These are phyloP conservation scores for Drosophila murphyi DNA, from an alignment of 1,140 invertebrate genomes.

Conservation along the genomic window DNA sequence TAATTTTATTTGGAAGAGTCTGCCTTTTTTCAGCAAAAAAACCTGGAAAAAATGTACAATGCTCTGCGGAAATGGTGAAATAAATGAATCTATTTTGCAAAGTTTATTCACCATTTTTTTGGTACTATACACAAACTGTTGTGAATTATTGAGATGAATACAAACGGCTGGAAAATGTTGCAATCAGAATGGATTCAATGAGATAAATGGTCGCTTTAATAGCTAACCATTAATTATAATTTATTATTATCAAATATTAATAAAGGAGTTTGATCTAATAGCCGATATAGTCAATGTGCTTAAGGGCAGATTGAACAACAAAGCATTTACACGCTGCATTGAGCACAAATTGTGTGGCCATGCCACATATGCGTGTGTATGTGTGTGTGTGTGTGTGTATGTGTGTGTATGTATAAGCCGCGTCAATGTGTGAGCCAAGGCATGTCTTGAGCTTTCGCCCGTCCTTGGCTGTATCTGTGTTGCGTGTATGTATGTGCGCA, in stretches of 20 bases:
- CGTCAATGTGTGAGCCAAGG: conserved; percentile 8
- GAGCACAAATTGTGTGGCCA: conserved; percentile 35
- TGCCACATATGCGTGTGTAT: background rate
- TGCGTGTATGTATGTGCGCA: conserved; percentile 39
- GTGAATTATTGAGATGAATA: too few species aligned
- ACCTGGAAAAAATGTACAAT: too few species aligned
- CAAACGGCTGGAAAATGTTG: too few species aligned
- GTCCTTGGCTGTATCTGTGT: conserved; percentile 55
- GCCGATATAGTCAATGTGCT: background rate
- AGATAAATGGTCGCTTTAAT: background rate
- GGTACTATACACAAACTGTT: background rate
- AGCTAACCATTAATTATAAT: background rate
- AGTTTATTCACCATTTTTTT: background rate
- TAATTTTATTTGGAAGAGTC: too few species aligned
- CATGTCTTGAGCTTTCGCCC: conserved; percentile 21
- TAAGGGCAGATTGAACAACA: conserved; percentile 39
- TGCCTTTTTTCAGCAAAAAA: too few species aligned
- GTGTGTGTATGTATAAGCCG: conserved; percentile 16
- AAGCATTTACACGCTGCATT: conserved; percentile 52
- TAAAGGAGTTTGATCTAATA: conserved; percentile 1
- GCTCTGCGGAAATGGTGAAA: background rate
- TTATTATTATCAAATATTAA: background rate
- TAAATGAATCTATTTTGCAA: background rate
- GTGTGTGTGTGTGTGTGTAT: conserved; percentile 10
- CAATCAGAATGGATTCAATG: too few species aligned